Evolutionary conservation across 2,888 invertebrate genomes (phyloP), one percentile per base, ranked within the genome.

Genomic region (Scaptodrosophila latifasciaeformis): DNA sequence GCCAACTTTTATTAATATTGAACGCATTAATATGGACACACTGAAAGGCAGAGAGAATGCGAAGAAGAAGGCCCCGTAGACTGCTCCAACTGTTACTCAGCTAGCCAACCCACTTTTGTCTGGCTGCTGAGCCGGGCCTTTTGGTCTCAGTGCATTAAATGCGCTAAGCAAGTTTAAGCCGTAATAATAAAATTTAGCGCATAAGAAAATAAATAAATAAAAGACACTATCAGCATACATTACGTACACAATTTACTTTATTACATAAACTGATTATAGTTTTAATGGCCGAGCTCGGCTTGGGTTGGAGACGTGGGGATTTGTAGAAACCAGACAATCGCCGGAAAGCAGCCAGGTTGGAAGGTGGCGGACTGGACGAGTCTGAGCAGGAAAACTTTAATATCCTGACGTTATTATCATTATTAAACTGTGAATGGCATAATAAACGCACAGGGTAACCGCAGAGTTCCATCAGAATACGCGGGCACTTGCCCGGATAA

Each of bases 381-480:
- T 52, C 43, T 62, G 56, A 58, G 56, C 69, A 71, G 71, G 68
- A 81, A 72, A 70, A 81, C 74, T 79, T 79, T 77, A 79, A 77
- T 77, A 77, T 77, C 77, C 79, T 70, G 65, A 63, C 66, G 60
- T 74, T 78, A 81, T 81, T 79, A 81, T 75, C 74, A 81, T 78
- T 78, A 79, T 77, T 79, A 76, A 77, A 72, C 77, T 80, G 80
- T 58, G 81, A 76, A 81, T 72, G 69, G 63, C 79, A 78, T 76
- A 76, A 78, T 81, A 74, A 78, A 79, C 65, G 67, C 58, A 62
- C 70, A 59, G 75, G 62, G 67, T 60, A 80, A 65, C 74, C 74
- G 63, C 78, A 66, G 51, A 63, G 53, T 62, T 62, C 58, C 65
- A 59, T n/a, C n/a, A n/a, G n/a, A n/a, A n/a, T 57, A 61, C 21